These are phyloP conservation scores for Mobula hypostoma DNA, from an alignment of 2,113 vertebrate species.

Conservation along the genomic window DNA sequence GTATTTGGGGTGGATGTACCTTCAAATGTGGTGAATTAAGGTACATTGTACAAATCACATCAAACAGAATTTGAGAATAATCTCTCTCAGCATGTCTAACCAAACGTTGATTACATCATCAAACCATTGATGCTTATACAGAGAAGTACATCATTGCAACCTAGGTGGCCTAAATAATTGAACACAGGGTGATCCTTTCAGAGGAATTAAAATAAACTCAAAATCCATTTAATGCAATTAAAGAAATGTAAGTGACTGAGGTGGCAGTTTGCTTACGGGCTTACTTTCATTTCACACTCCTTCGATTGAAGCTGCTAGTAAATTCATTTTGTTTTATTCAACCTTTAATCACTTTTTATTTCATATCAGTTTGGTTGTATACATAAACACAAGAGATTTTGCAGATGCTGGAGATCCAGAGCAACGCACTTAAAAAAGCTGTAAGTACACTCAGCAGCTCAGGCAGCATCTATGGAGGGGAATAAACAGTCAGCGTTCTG, in stretches of 20 bases:
- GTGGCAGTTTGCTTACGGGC: background rate
- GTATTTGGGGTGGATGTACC: background rate
- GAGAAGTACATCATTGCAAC: background rate
- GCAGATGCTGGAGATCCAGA: too few species aligned
- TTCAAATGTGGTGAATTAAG: background rate
- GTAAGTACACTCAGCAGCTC: too few species aligned
- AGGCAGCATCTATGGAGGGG: too few species aligned
- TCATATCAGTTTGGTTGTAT: background rate
- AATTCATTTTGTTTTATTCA: background rate
- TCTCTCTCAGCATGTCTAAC: background rate
- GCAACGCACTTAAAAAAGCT: too few species aligned
- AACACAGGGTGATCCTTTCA: background rate
- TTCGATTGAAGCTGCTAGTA: background rate
- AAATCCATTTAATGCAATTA: slow-evolving; percentile 15
- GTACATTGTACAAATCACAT: background rate
- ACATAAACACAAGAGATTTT: too few species aligned
- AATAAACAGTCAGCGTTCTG: too few species aligned
- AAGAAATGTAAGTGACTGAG: background rate
- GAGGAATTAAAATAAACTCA: background rate
- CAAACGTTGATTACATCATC: background rate
- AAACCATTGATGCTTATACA: background rate
- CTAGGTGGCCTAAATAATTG: background rate
- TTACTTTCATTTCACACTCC: background rate
- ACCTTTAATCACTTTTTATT: background rate
- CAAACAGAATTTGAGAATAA: background rate